Conservation (phyloP, 2,113 vertebrate species). For the Megaceryle maxima region DNA sequence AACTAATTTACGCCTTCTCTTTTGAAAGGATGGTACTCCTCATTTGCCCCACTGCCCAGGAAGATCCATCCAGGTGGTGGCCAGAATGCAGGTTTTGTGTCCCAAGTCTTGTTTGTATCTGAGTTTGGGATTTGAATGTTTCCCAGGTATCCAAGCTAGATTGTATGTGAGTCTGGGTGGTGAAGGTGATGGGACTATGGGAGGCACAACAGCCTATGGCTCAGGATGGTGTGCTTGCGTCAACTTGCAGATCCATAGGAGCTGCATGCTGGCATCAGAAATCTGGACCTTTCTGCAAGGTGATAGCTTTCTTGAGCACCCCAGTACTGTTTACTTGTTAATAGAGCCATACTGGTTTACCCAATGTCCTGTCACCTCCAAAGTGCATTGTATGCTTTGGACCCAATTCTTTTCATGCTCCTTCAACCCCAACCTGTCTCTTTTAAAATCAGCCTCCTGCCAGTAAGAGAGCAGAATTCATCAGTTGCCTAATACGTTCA, state of each 20-base stretch:
- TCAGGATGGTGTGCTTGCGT: not conserved
- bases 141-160: not conserved
- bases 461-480: not conserved
- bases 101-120: not conserved
- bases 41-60: not conserved
- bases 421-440: not conserved
- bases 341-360: not conserved
- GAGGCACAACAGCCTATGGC: not conserved
- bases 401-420: not conserved
- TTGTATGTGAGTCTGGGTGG: not conserved
- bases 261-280: not conserved
- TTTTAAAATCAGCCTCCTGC: not conserved
- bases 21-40: not conserved
- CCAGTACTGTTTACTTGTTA: not conserved
- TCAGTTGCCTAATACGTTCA: not conserved
- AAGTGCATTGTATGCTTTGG: not conserved
- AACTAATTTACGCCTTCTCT: not conserved
- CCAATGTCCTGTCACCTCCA: not conserved
- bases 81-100: not conserved
- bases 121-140: not conserved
- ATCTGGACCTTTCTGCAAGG: not conserved
- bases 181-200: rapidly evolving
- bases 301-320: not conserved
- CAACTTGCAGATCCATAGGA: rapidly evolving
- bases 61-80: not conserved